Percentiles rank a stretch among this genome's conserved stretches.
These are phyloP conservation scores for Limulus polyphemus DNA, from an alignment of 2,888 invertebrate genomes.

Conservation along the genomic window DNA sequence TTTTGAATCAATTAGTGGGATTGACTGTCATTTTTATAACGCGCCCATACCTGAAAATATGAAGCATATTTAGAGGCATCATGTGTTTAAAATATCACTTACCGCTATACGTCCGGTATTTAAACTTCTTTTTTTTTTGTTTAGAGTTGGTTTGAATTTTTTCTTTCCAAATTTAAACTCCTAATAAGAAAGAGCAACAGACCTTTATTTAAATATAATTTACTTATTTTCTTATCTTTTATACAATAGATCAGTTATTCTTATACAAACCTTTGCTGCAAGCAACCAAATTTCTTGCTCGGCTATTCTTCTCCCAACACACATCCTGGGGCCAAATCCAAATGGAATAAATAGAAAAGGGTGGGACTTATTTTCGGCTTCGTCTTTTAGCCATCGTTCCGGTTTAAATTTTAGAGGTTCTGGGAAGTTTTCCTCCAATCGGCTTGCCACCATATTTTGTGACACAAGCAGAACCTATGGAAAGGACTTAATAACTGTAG, in stretches of 20 bases:
- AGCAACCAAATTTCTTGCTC: constrained; percentile 1
- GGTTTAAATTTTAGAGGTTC: neutral
- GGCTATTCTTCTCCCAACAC: neutral
- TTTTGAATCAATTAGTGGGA: too few species aligned
- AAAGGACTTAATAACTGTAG: neutral
- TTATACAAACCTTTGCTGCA: neutral
- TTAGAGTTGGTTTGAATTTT: too few species aligned
- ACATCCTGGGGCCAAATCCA: neutral
- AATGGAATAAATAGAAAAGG: neutral
- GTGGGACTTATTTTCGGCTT: neutral
- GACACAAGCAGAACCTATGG: neutral
- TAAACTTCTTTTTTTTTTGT: too few species aligned
- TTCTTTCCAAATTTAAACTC: too few species aligned
- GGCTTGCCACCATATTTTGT: neutral
- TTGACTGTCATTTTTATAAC: too few species aligned
- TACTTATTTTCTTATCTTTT: too few species aligned
- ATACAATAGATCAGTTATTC: neutral
- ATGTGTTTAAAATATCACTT: too few species aligned
- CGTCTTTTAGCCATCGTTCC: neutral
- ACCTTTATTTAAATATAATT: too few species aligned
- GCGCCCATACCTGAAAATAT: too few species aligned
- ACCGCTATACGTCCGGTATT: too few species aligned
- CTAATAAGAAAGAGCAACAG: too few species aligned
- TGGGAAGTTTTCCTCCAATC: neutral
- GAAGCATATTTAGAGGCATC: too few species aligned